Evolutionary conservation across 2,888 invertebrate species (phyloP).

Genomic region (Mythimna lalbum): DNA sequence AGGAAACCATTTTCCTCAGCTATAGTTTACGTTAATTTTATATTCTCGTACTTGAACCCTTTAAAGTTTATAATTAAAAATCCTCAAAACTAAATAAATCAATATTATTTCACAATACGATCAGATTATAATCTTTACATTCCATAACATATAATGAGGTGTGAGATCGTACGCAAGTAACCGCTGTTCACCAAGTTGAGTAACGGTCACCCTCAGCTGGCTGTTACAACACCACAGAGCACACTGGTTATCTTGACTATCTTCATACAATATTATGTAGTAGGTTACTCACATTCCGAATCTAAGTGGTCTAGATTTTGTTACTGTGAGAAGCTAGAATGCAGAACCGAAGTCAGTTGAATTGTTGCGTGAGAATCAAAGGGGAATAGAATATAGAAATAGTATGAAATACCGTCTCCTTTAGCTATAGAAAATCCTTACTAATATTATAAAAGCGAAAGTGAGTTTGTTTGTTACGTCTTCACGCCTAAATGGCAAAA

Average conservation of each 20-base stretch:
- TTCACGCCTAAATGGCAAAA: no score
- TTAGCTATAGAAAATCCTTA: no score
- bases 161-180: slow-evolving; percentile 49
- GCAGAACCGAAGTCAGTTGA: neutral
- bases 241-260: slow-evolving; percentile 45
- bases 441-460: no score
- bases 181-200: slow-evolving; percentile 36
- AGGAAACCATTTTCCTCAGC: no score
- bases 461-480: no score
- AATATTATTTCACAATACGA: slow-evolving; percentile 34
- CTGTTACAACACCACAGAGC: slow-evolving; percentile 42
- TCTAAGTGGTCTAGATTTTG: slow-evolving; percentile 11
- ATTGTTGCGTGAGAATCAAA: neutral
- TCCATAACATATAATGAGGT: slow-evolving; percentile 35
- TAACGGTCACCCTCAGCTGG: slow-evolving; percentile 61
- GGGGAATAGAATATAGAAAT: no score
- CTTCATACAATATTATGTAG: slow-evolving; percentile 33
- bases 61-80: no score
- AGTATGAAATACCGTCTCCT: no score
- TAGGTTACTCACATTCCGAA: neutral
- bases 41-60: no score
- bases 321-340: neutral
- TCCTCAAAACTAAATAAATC: neutral
- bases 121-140: slow-evolving; percentile 23
- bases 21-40: no score